phyloP scores from a whole-genome alignment of 2,113 vertebrate genomes.

The Oreochromis tanganicae region DNA sequence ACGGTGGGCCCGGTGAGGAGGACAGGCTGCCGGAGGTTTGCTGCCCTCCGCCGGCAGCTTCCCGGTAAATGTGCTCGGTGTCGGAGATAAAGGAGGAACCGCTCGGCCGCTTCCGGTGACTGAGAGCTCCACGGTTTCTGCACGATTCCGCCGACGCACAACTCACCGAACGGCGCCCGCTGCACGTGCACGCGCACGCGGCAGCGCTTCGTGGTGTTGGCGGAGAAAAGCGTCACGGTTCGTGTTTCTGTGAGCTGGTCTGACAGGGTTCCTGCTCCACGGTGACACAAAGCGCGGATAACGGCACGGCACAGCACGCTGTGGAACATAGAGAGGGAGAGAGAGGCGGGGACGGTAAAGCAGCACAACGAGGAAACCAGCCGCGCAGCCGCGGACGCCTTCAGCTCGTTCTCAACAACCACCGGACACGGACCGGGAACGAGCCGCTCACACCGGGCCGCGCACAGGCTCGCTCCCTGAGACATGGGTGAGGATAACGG shows the following conservation, averaged over 20 bases:
- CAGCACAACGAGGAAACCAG: slow-evolving; percentile 76
- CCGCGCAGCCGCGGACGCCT: slow-evolving; percentile 63
- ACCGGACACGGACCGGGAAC: slow-evolving; percentile 7
- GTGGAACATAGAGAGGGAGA: slow-evolving; percentile 4
- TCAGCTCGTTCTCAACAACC: slow-evolving; percentile 72
- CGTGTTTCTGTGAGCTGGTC: not conserved
- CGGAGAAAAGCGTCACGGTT: not conserved
- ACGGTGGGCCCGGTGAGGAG: not conserved
- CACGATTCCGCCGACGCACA: not conserved
- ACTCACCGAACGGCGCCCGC: not conserved
- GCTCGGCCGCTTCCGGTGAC: not conserved
- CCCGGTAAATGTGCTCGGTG: not conserved
- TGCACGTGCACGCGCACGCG: not conserved
- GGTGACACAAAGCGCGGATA: not conserved
- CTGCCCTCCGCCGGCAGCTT: slow-evolving; percentile 52
- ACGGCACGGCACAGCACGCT: not conserved
- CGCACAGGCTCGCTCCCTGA: slow-evolving; percentile 15
- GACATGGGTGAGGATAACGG: slow-evolving; percentile 75
- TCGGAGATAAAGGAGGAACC: slow-evolving; percentile 23
- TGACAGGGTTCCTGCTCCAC: not conserved
- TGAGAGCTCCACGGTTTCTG: not conserved
- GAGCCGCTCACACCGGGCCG: not conserved
- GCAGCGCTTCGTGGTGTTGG: slow-evolving; percentile 32
- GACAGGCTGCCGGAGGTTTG: slow-evolving; percentile 1
- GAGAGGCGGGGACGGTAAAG: slow-evolving; percentile 73